Percentiles rank a stretch among this genome's conserved stretches.
Evolutionary conservation across 2,113 vertebrate genomes (phyloP).

Genomic region (Trinectes maculatus): DNA sequence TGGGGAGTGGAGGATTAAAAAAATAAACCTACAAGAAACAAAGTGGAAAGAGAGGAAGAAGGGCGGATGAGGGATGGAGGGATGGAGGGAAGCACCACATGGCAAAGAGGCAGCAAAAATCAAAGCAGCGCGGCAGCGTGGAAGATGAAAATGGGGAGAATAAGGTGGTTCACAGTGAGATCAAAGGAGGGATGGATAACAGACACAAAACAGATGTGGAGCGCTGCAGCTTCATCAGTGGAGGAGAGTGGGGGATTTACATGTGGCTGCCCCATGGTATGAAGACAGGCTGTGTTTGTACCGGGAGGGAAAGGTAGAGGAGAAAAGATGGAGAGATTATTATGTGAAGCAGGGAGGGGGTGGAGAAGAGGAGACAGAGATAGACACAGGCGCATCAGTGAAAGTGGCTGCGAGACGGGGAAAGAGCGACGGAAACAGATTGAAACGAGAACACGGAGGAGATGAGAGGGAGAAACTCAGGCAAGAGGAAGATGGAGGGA

Average conservation of each 20-base stretch:
- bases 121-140: slow-evolving; percentile 53
- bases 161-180: slow-evolving; percentile 55
- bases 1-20: slow-evolving; percentile 38
- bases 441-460: slow-evolving; percentile 13
- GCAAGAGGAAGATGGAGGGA: slow-evolving; percentile 12
- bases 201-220: slow-evolving; percentile 46
- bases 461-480: background rate
- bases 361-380: background rate
- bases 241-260: slow-evolving; percentile 59
- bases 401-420: background rate
- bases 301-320: slow-evolving; percentile 24
- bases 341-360: background rate
- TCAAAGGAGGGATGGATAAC: slow-evolving; percentile 63
- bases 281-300: slow-evolving; percentile 8
- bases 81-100: slow-evolving; percentile 24
- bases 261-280: slow-evolving; percentile 38
- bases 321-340: slow-evolving; percentile 45
- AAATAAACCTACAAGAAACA: slow-evolving; percentile 42
- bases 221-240: slow-evolving; percentile 35
- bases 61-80: slow-evolving; percentile 27
- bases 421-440: slow-evolving; percentile 29
- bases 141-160: slow-evolving; percentile 10
- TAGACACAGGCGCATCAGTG: background rate
- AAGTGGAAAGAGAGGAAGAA: slow-evolving; percentile 52
- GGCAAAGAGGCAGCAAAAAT: slow-evolving; percentile 35